These are phyloP conservation scores for Drosophila prosaltans DNA, from an alignment of 1,140 invertebrate species.

Conservation along the genomic window DNA sequence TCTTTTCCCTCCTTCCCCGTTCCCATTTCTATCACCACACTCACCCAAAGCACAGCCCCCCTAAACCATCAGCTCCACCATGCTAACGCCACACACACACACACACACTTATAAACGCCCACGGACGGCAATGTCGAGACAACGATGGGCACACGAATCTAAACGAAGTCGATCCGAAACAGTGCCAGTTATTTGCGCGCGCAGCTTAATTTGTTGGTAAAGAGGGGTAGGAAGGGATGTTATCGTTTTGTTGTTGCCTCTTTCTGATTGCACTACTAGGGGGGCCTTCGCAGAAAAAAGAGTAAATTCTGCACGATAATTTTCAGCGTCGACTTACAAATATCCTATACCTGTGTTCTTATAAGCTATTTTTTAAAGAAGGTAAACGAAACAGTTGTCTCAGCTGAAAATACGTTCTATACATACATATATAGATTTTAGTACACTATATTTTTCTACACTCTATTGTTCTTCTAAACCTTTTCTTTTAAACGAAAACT, in stretches of 20 bases:
- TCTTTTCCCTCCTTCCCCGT: neutral
- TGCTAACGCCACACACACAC: neutral
- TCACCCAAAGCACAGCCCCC: slow-evolving; percentile 2
- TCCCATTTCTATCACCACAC: neutral
- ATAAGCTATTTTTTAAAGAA: no score
- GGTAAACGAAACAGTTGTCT: no score
- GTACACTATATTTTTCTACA: no score
- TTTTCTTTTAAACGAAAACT: no score
- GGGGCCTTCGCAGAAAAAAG: neutral
- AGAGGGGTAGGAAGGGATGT: slow-evolving; percentile 8
- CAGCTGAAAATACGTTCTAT: no score
- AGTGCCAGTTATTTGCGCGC: slow-evolving; percentile 55
- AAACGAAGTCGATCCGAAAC: slow-evolving; percentile 45
- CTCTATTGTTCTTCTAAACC: no score
- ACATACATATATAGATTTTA: no score
- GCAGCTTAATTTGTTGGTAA: slow-evolving; percentile 46
- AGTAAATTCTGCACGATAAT: neutral
- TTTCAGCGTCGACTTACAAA: neutral
- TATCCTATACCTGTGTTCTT: neutral
- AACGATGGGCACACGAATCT: slow-evolving; percentile 44
- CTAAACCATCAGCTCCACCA: neutral
- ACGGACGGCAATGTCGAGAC: slow-evolving; percentile 7
- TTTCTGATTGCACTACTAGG: neutral
- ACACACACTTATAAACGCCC: slow-evolving; percentile 13
- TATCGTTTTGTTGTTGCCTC: slow-evolving; percentile 18